Evolutionary conservation across 2,797 vertebrate species (phyloP).

Genomic region (Phalloptychus januarius): DNA sequence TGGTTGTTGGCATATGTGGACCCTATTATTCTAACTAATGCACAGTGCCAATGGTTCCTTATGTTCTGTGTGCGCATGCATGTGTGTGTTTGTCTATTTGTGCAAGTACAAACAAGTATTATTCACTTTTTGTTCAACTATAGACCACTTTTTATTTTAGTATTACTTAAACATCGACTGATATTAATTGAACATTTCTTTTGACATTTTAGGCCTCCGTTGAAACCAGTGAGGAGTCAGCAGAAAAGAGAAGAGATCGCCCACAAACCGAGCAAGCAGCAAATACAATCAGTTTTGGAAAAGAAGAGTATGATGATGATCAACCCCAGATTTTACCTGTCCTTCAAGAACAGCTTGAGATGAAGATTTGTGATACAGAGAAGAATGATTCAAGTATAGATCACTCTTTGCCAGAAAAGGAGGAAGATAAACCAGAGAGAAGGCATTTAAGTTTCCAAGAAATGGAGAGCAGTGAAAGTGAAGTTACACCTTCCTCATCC

Average conservation of each 20-base stretch:
- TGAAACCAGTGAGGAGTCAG: constrained; percentile 30
- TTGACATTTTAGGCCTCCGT: constrained; percentile 47
- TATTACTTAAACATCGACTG: constrained; percentile 4
- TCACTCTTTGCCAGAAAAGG: constrained; percentile 46
- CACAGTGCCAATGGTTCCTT: neutral
- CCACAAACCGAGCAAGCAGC: constrained; percentile 12
- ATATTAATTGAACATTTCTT: constrained; percentile 18
- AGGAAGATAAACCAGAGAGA: constrained; percentile 55
- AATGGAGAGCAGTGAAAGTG: constrained; percentile 90
- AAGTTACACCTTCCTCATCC: constrained; percentile 87
- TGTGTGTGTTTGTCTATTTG: neutral
- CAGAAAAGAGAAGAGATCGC: constrained; percentile 25
- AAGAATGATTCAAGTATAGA: constrained; percentile 65
- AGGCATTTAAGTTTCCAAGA: constrained; percentile 71
- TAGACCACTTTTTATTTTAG: neutral
- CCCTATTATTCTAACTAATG: neutral
- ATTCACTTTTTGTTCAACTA: neutral
- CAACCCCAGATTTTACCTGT: constrained; percentile 81
- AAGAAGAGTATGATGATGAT: constrained; percentile 70
- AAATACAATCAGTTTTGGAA: constrained; percentile 26
- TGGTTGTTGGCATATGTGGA: neutral
- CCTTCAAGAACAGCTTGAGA: constrained; percentile 75
- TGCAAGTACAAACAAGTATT: neutral
- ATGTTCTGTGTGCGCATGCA: neutral
- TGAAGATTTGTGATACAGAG: constrained; percentile 65